Conservation (phyloP, 2,888 invertebrate genomes). For the Diploptera punctata region DNA sequence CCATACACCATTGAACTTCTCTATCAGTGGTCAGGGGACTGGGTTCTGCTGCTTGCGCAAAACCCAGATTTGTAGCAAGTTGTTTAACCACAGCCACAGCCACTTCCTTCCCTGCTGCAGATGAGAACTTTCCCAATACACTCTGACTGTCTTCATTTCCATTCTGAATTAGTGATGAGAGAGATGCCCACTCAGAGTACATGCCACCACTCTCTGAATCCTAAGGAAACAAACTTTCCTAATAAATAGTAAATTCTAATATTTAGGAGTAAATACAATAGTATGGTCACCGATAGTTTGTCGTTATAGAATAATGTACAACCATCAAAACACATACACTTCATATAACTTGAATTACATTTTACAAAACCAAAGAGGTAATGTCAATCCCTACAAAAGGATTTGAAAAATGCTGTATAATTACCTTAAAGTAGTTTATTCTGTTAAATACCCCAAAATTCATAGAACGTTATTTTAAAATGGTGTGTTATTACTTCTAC, state of each 20-base stretch:
- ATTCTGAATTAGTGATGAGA: conserved; percentile 69
- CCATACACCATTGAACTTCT: conserved; percentile 70
- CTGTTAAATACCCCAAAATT: conserved; percentile 84
- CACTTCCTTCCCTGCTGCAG: conserved; percentile 77
- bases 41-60: conserved; percentile 80
- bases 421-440: conserved; percentile 72
- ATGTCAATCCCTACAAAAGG: no score
- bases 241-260: no score
- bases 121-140: conserved; percentile 79
- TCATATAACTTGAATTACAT: no score
- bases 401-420: no score
- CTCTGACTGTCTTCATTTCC: conserved; percentile 69
- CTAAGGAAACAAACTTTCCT: conserved; percentile 54
- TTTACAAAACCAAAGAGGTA: no score
- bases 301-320: no score
- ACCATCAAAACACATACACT: no score
- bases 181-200: conserved; percentile 86
- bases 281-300: no score
- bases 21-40: conserved; percentile 83
- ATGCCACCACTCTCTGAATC: conserved; percentile 72
- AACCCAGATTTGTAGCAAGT: conserved; percentile 72
- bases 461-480: conserved; percentile 61
- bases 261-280: no score
- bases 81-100: conserved; percentile 81
- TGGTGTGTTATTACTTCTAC: no score